Conservation (phyloP, 2,797 vertebrate genomes). For the Xiphorhynchus erythropygius region DNA sequence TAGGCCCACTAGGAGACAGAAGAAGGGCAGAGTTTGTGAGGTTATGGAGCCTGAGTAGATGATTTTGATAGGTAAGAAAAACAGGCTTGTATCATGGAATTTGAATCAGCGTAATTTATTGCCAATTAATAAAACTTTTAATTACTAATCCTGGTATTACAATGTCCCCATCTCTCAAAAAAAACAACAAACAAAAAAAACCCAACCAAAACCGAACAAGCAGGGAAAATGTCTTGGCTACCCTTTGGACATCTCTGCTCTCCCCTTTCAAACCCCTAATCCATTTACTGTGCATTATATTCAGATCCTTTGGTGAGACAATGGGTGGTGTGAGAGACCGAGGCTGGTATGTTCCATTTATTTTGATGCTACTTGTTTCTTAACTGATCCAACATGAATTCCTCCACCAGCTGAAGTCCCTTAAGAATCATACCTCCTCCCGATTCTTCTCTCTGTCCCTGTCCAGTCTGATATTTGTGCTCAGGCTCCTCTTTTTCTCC, state of each 20-base stretch:
- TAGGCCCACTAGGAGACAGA: neutral
- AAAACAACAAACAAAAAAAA: neutral
- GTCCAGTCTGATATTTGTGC: neutral
- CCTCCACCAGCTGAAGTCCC: accelerated
- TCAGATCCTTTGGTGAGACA: neutral
- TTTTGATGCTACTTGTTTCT: neutral
- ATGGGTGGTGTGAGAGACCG: neutral
- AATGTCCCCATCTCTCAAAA: neutral
- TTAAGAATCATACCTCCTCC: neutral
- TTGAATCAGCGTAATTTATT: neutral
- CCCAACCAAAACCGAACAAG: neutral
- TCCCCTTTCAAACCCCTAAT: neutral
- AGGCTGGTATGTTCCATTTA: neutral
- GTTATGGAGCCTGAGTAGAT: neutral
- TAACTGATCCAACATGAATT: neutral
- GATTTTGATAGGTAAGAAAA: neutral
- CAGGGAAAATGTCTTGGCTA: neutral
- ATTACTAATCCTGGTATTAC: neutral
- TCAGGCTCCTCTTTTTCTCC: neutral
- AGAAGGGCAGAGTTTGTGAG: neutral
- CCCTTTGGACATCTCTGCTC: neutral
- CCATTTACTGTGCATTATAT: accelerated
- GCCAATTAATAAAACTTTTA: neutral
- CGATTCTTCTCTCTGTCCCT: neutral
- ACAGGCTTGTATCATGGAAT: neutral